phyloP scores from a whole-genome alignment of 2,888 invertebrate genomes.

The Thymelicus lineola region DNA sequence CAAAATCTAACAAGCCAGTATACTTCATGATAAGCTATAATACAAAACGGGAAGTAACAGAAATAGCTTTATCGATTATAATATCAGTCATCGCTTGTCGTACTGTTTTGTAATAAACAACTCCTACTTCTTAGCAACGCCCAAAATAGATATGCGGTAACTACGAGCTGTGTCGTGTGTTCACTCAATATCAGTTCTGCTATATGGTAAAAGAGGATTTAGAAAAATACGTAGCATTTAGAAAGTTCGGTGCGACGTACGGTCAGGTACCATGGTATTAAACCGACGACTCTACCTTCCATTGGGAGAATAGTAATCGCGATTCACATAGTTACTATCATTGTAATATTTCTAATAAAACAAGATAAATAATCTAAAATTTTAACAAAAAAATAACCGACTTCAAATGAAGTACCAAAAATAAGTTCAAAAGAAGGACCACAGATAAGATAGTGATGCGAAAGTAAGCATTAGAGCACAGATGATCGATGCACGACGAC shows the following conservation, averaged over 20 bases:
- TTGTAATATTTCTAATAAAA: too few relatives aligned
- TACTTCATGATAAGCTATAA: too few relatives aligned
- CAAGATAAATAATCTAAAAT: too few relatives aligned
- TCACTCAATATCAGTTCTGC: conserved; percentile 16
- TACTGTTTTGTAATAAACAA: conserved; percentile 15
- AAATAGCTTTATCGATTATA: conserved; percentile 1
- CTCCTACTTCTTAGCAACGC: conserved; percentile 6
- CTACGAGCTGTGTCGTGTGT: conserved; percentile 13
- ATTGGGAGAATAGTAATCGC: background rate
- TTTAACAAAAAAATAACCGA: too few relatives aligned
- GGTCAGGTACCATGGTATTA: conserved; percentile 9
- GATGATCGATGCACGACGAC: too few relatives aligned
- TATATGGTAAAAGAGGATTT: conserved; percentile 20
- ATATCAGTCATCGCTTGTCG: conserved; percentile 7
- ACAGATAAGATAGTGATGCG: too few relatives aligned
- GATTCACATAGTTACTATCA: background rate
- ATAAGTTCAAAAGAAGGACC: too few relatives aligned
- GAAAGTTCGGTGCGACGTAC: conserved; percentile 18
- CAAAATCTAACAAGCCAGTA: too few relatives aligned
- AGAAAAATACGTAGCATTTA: conserved; percentile 23
- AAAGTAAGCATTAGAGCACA: too few relatives aligned
- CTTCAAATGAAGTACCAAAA: too few relatives aligned
- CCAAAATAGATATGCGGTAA: conserved; percentile 1
- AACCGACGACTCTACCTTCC: background rate
- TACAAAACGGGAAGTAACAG: background rate